Conservation (phyloP, 2,113 vertebrate species). For the Planiliza haematocheilus region DNA sequence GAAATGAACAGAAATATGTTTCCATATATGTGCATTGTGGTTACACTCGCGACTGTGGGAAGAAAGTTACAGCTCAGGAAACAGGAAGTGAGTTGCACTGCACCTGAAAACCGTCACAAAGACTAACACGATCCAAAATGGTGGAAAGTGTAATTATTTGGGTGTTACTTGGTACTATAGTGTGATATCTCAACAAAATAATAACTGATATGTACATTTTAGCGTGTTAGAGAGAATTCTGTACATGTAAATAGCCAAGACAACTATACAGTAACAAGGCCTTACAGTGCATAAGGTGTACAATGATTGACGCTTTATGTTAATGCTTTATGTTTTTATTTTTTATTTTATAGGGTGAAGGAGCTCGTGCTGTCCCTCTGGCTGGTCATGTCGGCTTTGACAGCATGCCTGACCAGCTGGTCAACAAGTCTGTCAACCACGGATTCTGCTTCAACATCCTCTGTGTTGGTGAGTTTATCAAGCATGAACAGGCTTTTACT, state of each 20-base stretch:
- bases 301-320: constrained; percentile 11
- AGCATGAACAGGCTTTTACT: constrained; percentile 22
- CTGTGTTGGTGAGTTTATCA: constrained; percentile 94
- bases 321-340: constrained; percentile 17
- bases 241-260: too few species aligned
- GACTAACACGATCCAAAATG: background rate
- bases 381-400: constrained; percentile 98
- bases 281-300: background rate
- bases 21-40: constrained; percentile 72
- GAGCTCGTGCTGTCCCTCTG: constrained; percentile 91
- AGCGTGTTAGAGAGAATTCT: background rate
- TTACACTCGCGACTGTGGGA: constrained; percentile 62
- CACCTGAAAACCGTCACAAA: constrained; percentile 39
- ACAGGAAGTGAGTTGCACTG: constrained; percentile 76
- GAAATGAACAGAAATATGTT: background rate
- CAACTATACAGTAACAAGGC: background rate
- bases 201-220: background rate
- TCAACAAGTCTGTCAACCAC: constrained; percentile 98
- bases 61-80: constrained; percentile 68
- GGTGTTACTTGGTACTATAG: background rate
- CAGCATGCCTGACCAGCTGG: constrained; percentile 99
- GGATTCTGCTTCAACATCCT: constrained; percentile 99
- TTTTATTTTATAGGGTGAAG: constrained; percentile 87
- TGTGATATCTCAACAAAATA: background rate
- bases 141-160: background rate